Evolutionary conservation across 2,888 invertebrate species (phyloP).

Genomic region (Carpatolechia fugitivella): DNA sequence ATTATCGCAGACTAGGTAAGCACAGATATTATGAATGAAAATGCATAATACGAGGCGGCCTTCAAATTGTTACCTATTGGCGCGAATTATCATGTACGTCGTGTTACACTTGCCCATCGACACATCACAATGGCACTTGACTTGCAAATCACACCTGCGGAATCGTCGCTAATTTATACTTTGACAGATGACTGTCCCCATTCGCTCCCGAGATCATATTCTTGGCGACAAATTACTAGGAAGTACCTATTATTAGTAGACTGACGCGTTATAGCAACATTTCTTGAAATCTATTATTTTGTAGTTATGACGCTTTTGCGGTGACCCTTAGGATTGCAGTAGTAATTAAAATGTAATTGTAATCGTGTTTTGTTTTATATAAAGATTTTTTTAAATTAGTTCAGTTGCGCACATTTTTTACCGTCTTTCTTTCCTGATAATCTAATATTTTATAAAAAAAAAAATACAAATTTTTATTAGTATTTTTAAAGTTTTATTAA

Average conservation of each 20-base stretch:
- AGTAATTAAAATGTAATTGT: too few species aligned
- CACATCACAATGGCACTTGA: conserved; percentile 5
- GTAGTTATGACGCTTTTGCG: neutral
- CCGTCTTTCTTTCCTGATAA: too few species aligned
- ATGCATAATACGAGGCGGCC: neutral
- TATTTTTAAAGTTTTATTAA: too few species aligned
- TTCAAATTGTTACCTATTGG: neutral
- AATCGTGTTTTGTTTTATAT: too few species aligned
- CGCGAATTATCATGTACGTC: conserved; percentile 8
- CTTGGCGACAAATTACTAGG: neutral
- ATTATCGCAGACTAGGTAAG: too few species aligned
- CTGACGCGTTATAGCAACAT: neutral
- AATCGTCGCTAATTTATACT: conserved; percentile 14
- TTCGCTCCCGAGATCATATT: neutral
- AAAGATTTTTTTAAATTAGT: too few species aligned
- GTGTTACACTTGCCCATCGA: conserved; percentile 1
- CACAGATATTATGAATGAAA: neutral
- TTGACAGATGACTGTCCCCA: conserved; percentile 7
- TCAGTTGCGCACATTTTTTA: too few species aligned
- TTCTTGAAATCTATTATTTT: neutral
- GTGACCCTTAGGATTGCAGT: too few species aligned
- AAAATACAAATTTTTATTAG: too few species aligned
- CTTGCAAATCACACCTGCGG: conserved; percentile 18
- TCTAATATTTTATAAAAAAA: too few species aligned
- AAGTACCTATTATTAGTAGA: neutral